Percentiles rank a stretch among this genome's conserved stretches.
Evolutionary conservation across 2,113 vertebrate genomes (phyloP).

Genomic region (Candoia aspera): DNA sequence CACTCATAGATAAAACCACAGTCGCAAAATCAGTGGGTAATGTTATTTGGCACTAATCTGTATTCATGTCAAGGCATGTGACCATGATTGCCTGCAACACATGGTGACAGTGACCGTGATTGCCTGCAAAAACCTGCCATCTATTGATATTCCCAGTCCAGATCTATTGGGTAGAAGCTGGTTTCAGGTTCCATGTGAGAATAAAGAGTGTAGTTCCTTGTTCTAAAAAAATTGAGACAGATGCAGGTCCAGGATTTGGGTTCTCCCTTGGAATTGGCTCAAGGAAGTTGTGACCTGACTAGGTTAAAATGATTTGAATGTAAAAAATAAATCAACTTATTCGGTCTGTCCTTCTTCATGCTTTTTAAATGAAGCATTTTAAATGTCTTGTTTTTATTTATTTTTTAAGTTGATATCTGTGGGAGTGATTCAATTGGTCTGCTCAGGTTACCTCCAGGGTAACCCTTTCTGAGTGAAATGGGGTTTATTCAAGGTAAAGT

Average conservation of each 20-base stretch:
- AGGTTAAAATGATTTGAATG: background rate
- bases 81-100: background rate
- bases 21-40: background rate
- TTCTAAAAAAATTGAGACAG: background rate
- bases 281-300: background rate
- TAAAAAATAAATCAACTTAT: background rate
- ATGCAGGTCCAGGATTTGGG: background rate
- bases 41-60: background rate
- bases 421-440: background rate
- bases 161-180: background rate
- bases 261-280: background rate
- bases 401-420: background rate
- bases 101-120: background rate
- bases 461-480: background rate
- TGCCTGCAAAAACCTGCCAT: background rate
- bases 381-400: background rate
- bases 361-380: background rate
- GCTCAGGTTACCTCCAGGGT: background rate
- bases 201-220: background rate
- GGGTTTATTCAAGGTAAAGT: no score
- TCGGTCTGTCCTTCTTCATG: background rate
- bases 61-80: background rate
- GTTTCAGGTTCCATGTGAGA: background rate
- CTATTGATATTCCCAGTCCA: accelerated
- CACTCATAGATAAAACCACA: no score